Evolutionary conservation across 2,113 vertebrate genomes (phyloP), one percentile per base, ranked within the genome.

Genomic region (Acrocephalus kingi): DNA sequence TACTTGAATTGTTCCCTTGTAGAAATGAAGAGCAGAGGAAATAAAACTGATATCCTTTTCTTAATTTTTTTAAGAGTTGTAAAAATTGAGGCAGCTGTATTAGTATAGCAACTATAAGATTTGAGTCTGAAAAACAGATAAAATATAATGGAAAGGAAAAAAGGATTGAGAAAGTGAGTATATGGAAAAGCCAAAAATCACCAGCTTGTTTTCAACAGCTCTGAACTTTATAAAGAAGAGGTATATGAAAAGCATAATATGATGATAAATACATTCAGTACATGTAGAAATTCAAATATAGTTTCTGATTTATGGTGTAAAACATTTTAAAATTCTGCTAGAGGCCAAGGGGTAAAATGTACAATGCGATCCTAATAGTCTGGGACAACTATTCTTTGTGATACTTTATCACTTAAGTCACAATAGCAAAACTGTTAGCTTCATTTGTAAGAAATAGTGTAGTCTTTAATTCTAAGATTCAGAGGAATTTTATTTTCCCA

Each of bases 81-180:
- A 78, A 52, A 77, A 80, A 16, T 3, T 1, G 31, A 15, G 21
- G 3, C 5, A 66, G 23, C 16, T 78, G 4, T 54, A 10, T 28
- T 48, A 41, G 6, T 33, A 27, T 0, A 64, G 2, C 0, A 2
- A 59, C 31, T 46, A 5, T 8, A 54, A 54, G 31, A 35, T 28
- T 58, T 51, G 14, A 68, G 17, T 4, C 20, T 48, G 22, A 89
- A 64, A 89, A 76, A 7, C 6, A 58, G 6, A 67, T 18, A 66
- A 56, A 82, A 75, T 5, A 27, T 7, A 67, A 15, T 13, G 62
- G 17, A 45, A 54, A 66, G 43, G 61, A 43, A 10, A 84, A 43
- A 69, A 69, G 14, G 18, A 22, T 2, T n/a, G 31, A 68, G 15
- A 49, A 66, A 78, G 7, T 45, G 30, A 64, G 39, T 49, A 31